phyloP scores from a whole-genome alignment of 2,797 vertebrate species.

The Morelia viridis region DNA sequence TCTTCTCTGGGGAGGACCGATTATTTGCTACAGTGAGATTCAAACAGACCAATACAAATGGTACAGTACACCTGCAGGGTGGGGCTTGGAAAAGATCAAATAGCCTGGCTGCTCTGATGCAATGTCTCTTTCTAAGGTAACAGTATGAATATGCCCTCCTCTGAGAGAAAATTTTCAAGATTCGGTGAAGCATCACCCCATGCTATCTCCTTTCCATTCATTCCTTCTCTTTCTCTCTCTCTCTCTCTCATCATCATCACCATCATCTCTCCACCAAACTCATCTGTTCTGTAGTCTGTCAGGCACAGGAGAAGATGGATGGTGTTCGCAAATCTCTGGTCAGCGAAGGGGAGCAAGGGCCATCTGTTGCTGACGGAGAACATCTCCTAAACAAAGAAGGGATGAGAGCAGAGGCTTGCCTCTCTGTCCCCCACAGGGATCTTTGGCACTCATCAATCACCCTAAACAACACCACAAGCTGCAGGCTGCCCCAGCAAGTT shows the following conservation, averaged over 20 bases:
- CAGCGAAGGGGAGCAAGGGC: constrained; percentile 48
- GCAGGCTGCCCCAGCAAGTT: not conserved
- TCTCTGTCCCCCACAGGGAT: not conserved
- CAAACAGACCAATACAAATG: not conserved
- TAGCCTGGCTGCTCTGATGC: not conserved
- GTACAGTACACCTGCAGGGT: not conserved
- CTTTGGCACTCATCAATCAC: constrained; percentile 39
- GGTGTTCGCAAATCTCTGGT: constrained; percentile 20
- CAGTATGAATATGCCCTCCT: not conserved
- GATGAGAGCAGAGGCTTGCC: not conserved
- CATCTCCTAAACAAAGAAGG: constrained; percentile 41
- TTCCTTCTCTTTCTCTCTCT: not conserved
- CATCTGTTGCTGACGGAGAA: constrained; percentile 39
- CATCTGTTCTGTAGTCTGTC: constrained; percentile 25
- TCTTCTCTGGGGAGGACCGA: not conserved
- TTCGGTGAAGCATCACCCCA: not conserved
- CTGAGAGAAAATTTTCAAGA: not conserved
- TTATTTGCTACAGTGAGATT: not conserved
- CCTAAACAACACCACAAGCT: constrained; percentile 1
- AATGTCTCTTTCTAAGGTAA: rapidly evolving
- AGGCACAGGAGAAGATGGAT: constrained; percentile 37
- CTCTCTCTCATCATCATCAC: not conserved
- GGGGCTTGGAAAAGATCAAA: not conserved
- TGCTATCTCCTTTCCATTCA: not conserved
- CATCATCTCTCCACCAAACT: not conserved